Evolutionary conservation across 2,113 vertebrate genomes (phyloP).

Genomic region (Spilogale gracilis): DNA sequence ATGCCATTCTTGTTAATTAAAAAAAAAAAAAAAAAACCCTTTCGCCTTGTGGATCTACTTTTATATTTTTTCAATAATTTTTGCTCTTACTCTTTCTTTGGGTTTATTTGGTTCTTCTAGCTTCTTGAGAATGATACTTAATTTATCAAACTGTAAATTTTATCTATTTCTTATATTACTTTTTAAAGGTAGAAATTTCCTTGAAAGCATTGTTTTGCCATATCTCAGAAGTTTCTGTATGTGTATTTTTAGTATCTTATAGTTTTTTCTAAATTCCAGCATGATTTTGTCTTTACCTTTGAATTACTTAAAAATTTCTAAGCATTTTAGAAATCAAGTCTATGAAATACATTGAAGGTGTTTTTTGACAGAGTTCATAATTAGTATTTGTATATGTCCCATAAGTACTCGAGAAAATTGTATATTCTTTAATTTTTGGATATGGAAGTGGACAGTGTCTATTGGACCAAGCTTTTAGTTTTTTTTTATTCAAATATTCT

Average conservation of each 20-base stretch:
- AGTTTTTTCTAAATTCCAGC: not conserved
- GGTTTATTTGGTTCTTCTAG: not conserved
- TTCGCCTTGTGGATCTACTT: not conserved
- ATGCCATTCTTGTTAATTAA: not conserved
- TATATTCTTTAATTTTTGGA: not conserved
- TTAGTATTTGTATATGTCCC: not conserved
- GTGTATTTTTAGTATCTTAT: not conserved
- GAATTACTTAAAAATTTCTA: not conserved
- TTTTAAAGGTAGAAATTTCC: not conserved
- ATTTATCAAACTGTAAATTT: not conserved
- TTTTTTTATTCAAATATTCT: not conserved
- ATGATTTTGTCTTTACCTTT: constrained; percentile 8
- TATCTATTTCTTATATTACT: not conserved
- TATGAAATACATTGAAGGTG: not conserved
- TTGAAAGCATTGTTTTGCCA: not conserved
- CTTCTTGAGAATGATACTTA: not conserved
- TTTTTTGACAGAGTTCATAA: not conserved
- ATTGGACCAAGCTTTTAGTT: not conserved
- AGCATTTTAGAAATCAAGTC: not conserved
- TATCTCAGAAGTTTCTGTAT: not conserved
- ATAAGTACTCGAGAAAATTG: not conserved
- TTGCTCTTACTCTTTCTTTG: not conserved
- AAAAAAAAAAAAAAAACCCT: not conserved
- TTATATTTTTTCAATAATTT: not conserved
- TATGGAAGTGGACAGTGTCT: not conserved